Evolutionary conservation across 2,113 vertebrate species (phyloP), one percentile per base, ranked within the genome.

Genomic region (Cercocebus atys): DNA sequence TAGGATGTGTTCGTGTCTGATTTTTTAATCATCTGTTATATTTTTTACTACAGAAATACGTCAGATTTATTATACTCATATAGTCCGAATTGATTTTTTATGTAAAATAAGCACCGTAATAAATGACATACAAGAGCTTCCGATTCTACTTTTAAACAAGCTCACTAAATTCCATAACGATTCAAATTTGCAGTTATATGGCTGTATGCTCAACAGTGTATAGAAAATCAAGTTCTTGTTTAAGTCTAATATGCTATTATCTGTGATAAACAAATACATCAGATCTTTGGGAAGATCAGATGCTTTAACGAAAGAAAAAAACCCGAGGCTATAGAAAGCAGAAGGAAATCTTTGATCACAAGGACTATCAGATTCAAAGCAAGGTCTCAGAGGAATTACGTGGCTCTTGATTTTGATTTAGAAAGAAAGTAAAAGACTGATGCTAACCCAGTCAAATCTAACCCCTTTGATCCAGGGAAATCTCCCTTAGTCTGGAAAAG

Each of bases 321-420:
- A 64, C 12, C 6, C 0, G 0, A 81, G 55, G 57, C 88, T 87
- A 85, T 17, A 59, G 81, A 75, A 45, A 95, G 16, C 43, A 80
- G 40, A 81, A 75, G n/a, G 11, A 10, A 40, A 61, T 50, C 76
- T 93, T 94, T 88, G 78, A 91, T 87, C 57, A 43, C 66, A 73
- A 97, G 61, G 73, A 40, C 80, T 81, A 59, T 70, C 22, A 50
- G 40, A 75, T 72, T 86, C 35, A 76, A 97, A 70, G 78, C 84
- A 92, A 75, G 32, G 27, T 95, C 93, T 94, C 84, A 64, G 66
- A 70, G 70, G 50, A 92, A 95, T 78, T 70, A 70, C 27, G 73
- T 92, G 32, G 20, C 22, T 88, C 88, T 96, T 95, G 66, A 94
- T 92, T 94, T 82, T 90, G 23, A 90, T 87, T 94, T 94, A 83